A percentile compares a stretch with the other conserved stretches of the same genome.
Conservation (phyloP, 2,888 invertebrate species). For the Bombylius discolor region DNA sequence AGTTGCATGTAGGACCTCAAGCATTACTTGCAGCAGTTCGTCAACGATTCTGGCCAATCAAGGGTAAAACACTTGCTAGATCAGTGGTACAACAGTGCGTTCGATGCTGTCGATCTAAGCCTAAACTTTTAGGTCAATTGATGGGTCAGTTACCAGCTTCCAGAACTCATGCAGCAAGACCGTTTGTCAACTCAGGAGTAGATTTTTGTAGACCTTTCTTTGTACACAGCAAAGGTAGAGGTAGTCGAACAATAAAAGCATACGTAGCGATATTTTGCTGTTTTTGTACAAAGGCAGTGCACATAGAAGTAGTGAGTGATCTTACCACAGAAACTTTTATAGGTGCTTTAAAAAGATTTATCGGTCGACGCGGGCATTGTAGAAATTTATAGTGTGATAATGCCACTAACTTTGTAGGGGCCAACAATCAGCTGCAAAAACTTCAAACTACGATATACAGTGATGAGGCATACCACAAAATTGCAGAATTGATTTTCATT, state of each 20-base stretch:
- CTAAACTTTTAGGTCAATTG: constrained; percentile 10
- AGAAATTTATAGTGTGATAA: constrained; percentile 5
- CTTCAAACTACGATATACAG: too few species aligned
- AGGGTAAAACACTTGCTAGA: constrained; percentile 10
- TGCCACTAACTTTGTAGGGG: constrained; percentile 6
- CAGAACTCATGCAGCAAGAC: constrained; percentile 8
- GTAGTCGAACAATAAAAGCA: constrained; percentile 5
- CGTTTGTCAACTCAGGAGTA: constrained; percentile 8
- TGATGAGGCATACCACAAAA: too few species aligned
- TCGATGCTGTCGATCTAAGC: constrained; percentile 10
- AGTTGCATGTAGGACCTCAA: too few species aligned
- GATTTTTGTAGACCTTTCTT: constrained; percentile 8
- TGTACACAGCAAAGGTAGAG: constrained; percentile 1
- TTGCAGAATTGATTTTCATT: too few species aligned
- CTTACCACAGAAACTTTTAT: constrained; percentile 12
- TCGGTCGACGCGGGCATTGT: constrained; percentile 2
- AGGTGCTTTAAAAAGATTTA: constrained; percentile 9
- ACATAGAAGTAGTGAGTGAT: constrained; percentile 9
- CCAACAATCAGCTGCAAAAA: too few species aligned
- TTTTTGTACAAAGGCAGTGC: constrained; percentile 11
- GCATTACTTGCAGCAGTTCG: too few species aligned
- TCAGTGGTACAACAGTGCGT: constrained; percentile 12
- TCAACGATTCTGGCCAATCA: constrained; percentile 16
- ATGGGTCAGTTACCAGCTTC: constrained; percentile 19
- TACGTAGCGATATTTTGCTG: constrained; percentile 12